These are phyloP conservation scores for Cheilosia vulpina DNA, from an alignment of 2,888 invertebrate genomes.

Conservation along the genomic window DNA sequence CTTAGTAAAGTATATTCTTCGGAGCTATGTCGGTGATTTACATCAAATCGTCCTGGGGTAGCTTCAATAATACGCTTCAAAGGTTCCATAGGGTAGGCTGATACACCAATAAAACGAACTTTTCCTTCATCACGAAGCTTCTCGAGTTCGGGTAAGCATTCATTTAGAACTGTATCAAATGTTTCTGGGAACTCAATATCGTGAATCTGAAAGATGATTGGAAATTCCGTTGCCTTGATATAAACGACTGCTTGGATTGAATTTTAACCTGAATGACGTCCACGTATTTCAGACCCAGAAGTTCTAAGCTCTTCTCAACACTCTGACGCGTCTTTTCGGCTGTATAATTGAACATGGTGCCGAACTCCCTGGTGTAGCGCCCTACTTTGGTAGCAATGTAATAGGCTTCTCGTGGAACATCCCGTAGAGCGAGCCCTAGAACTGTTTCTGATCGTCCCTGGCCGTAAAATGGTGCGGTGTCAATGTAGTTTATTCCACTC, in stretches of 20 bases:
- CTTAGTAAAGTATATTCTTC: too few species aligned
- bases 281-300: conserved; percentile 91
- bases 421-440: conserved; percentile 92
- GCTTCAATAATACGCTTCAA: conserved; percentile 90
- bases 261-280: conserved; percentile 92
- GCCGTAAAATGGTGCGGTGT: conserved; percentile 97
- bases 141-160: conserved; percentile 93
- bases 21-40: conserved; percentile 68
- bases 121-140: conserved; percentile 89
- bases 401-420: conserved; percentile 91
- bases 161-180: conserved; percentile 90
- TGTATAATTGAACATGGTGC: conserved; percentile 94
- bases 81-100: conserved; percentile 92
- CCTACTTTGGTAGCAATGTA: conserved; percentile 97
- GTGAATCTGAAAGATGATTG: conserved; percentile 88
- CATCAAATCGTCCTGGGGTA: conserved; percentile 84
- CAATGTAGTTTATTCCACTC: conserved; percentile 94
- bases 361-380: conserved; percentile 89
- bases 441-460: conserved; percentile 92
- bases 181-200: conserved; percentile 94
- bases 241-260: not conserved
- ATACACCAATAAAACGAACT: conserved; percentile 92
- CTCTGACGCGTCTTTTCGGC: conserved; percentile 89
- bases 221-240: not conserved
- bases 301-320: conserved; percentile 89